These are phyloP conservation scores for Eristalis pertinax DNA, from an alignment of 2,888 invertebrate species.

Conservation along the genomic window DNA sequence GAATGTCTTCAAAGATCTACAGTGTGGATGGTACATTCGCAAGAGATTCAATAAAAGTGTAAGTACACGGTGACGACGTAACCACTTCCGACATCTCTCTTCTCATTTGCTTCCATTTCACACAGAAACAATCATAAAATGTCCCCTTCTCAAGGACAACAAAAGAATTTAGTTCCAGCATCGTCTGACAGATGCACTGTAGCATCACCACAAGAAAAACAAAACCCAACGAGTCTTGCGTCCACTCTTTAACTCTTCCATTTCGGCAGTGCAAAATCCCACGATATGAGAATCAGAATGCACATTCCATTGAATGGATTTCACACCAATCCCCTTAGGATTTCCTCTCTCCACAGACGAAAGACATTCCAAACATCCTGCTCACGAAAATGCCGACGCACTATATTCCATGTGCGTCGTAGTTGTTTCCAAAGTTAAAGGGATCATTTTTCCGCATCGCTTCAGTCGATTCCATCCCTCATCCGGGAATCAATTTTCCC, in stretches of 20 bases:
- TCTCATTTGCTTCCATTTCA: too few species aligned
- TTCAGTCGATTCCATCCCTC: slow-evolving; percentile 35
- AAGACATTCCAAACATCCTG: background rate
- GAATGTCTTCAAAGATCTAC: too few species aligned
- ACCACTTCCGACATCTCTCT: too few species aligned
- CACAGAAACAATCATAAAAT: too few species aligned
- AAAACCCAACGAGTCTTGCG: background rate
- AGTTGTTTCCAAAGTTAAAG: slow-evolving; percentile 10
- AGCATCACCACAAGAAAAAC: too few species aligned
- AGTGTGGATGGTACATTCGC: too few species aligned
- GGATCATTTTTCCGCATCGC: slow-evolving; percentile 44
- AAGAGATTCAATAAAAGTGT: too few species aligned
- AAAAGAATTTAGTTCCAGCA: background rate
- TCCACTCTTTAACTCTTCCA: background rate
- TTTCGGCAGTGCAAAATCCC: background rate
- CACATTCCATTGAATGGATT: background rate
- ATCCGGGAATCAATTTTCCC: slow-evolving; percentile 66
- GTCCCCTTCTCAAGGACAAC: background rate
- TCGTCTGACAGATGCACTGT: background rate
- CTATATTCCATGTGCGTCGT: background rate
- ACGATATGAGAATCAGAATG: background rate
- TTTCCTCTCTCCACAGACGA: background rate
- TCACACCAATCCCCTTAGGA: slow-evolving; percentile 1
- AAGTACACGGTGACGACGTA: too few species aligned
- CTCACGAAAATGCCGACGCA: background rate